Evolutionary conservation across 2,888 invertebrate genomes (phyloP).

Genomic region (Nowickia ferox): DNA sequence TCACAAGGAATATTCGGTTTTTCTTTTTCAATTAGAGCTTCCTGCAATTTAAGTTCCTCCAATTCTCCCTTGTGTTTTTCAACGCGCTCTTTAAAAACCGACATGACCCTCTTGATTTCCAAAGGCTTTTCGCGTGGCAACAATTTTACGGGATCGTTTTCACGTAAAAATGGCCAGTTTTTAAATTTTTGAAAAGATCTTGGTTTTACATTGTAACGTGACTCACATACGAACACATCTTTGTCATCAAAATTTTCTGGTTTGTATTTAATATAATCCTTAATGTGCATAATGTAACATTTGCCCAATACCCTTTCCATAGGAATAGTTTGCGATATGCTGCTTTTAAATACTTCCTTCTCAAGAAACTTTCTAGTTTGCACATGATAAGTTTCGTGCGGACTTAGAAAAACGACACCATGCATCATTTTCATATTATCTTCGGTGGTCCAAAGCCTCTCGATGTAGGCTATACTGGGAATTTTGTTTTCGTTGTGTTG

Average conservation of each 20-base stretch:
- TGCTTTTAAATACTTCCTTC: slow-evolving; percentile 97
- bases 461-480: slow-evolving; percentile 92
- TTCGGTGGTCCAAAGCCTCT: slow-evolving; percentile 93
- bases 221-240: slow-evolving; percentile 98
- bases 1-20: slow-evolving; percentile 92
- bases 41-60: slow-evolving; percentile 92
- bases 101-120: slow-evolving; percentile 94
- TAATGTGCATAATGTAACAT: slow-evolving; percentile 96
- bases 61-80: slow-evolving; percentile 96
- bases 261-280: slow-evolving; percentile 95
- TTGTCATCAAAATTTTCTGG: slow-evolving; percentile 95
- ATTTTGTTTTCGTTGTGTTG: slow-evolving; percentile 85
- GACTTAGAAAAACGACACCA: slow-evolving; percentile 95
- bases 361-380: slow-evolving; percentile 97
- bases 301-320: slow-evolving; percentile 93
- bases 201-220: slow-evolving; percentile 93
- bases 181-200: slow-evolving; percentile 97
- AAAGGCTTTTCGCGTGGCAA: slow-evolving; percentile 89
- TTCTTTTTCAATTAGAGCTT: slow-evolving; percentile 92
- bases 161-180: slow-evolving; percentile 86
- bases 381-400: slow-evolving; percentile 97
- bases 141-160: slow-evolving; percentile 86
- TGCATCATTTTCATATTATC: slow-evolving; percentile 94
- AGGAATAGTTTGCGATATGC: slow-evolving; percentile 92
- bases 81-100: slow-evolving; percentile 95